Percentiles rank a stretch among this genome's conserved stretches.
These are phyloP conservation scores for Chionomys nivalis DNA, from an alignment of 2,113 vertebrate species.

Conservation along the genomic window DNA sequence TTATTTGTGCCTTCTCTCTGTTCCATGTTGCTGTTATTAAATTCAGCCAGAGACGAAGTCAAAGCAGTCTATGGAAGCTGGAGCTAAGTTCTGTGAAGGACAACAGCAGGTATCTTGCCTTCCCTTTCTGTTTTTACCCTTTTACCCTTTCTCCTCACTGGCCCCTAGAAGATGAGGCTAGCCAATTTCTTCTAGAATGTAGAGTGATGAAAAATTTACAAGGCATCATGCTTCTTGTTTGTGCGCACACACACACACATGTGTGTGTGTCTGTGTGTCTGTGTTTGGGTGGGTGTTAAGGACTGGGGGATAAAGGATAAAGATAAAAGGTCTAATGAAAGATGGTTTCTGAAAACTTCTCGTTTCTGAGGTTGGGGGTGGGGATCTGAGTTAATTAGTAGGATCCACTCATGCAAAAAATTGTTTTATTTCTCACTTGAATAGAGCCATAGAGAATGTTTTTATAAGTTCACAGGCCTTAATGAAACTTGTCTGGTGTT, in stretches of 20 bases:
- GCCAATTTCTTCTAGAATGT: neutral
- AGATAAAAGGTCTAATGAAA: conserved; percentile 13
- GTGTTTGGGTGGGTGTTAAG: neutral
- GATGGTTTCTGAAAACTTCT: neutral
- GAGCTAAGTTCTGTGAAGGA: neutral
- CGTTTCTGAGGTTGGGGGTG: neutral
- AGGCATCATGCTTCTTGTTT: neutral
- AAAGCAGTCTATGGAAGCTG: neutral
- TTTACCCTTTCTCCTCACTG: neutral
- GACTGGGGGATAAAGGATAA: neutral
- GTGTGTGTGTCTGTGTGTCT: neutral
- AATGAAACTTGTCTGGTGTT: neutral
- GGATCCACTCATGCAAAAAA: conserved; percentile 12
- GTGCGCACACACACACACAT: too few relatives aligned
- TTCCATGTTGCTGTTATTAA: neutral
- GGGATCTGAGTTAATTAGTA: neutral
- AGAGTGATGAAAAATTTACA: neutral
- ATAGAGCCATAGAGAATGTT: neutral
- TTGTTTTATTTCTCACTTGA: neutral
- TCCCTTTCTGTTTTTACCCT: neutral
- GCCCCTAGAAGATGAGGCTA: neutral
- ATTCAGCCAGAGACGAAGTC: neutral
- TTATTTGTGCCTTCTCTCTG: neutral
- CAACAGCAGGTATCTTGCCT: neutral
- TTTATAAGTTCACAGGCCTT: neutral